Base-by-base conservation (phyloP, 2,797 vertebrate species). In the Ctenopoma kingsleyae region DNA sequence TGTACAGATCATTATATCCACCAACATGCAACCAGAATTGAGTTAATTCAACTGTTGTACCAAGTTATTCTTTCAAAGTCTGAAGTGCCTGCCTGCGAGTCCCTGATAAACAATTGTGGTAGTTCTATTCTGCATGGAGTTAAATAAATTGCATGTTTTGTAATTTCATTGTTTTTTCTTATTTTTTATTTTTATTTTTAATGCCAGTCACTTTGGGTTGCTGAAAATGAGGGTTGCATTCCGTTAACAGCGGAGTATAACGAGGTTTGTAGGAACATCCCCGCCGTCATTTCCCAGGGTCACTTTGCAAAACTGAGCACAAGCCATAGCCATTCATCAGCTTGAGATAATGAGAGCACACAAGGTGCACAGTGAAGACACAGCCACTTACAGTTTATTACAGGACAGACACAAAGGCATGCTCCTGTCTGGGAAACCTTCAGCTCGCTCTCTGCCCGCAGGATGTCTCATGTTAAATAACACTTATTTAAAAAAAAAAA, bases 331-430 rank as follows among this genome's bases (percentile, higher is more conserved):
- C 86, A 93, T 94, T 92, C 89, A 94, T 94, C 93, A 94, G 83
- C 58, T 68, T 90, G 91, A 93, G 91, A 84, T 94, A 94, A 94
- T 93, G 91, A 94, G 93, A 93, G 90, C 92, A 88, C 67, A 76
- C 57, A 36, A 86, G 84, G 85, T 84, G 84, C 78, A 78, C 81
- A 53, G 82, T 85, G 79, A 89, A 91, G 86, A 91, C 87, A 81
- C 71, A 77, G 62, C 64, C 81, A 76, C 89, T 92, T 85, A 91
- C 85, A 84, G 87, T 90, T 91, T 90, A 91, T 90, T 83, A 81
- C 73, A 83, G 80, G 79, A 82, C 66, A 71, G 60, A 76, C 85
- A 86, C 83, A 78, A 80, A 86, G 67, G 70, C 78, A 63, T 74
- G 80, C 78, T 71, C 78, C 76, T 71, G 65, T 62, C 72, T 70